A percentile compares a stretch with the other conserved stretches of the same genome.
Conservation (phyloP, 1,140 invertebrate species). For the Scaptomyza pallida region DNA sequence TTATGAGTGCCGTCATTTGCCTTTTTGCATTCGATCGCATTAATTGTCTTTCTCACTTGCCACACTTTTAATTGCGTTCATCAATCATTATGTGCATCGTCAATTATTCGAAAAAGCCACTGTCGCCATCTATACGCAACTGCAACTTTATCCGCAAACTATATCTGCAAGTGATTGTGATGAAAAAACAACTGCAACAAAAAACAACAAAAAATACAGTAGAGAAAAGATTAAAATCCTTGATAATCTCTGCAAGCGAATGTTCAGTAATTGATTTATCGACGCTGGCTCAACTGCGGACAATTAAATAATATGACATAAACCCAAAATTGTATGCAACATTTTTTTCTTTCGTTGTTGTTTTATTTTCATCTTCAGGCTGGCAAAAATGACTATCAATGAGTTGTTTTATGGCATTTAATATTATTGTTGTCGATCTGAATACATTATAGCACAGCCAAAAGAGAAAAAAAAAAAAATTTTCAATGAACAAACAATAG, state of each 20-base stretch:
- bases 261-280: constrained; percentile 72
- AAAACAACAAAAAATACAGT: too few relatives aligned
- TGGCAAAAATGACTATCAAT: neutral
- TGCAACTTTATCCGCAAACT: constrained; percentile 43
- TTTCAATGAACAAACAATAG: neutral
- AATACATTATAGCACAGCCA: constrained; percentile 2
- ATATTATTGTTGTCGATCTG: constrained; percentile 36
- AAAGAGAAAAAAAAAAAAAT: neutral
- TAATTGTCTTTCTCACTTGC: constrained; percentile 29
- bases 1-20: constrained; percentile 10
- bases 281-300: constrained; percentile 49
- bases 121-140: constrained; percentile 27
- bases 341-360: constrained; percentile 24
- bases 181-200: constrained; percentile 3
- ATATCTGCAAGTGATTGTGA: constrained; percentile 38
- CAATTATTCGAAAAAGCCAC: constrained; percentile 54
- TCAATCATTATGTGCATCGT: constrained; percentile 62
- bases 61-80: constrained; percentile 67
- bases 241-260: constrained; percentile 63
- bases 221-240: constrained; percentile 34
- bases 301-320: constrained; percentile 60
- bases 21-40: neutral
- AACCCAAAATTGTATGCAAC: constrained; percentile 28
- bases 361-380: neutral
- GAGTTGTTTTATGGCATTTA: constrained; percentile 32